Conservation (phyloP, 2,797 vertebrate genomes). For the Syndactyla subalaris region DNA sequence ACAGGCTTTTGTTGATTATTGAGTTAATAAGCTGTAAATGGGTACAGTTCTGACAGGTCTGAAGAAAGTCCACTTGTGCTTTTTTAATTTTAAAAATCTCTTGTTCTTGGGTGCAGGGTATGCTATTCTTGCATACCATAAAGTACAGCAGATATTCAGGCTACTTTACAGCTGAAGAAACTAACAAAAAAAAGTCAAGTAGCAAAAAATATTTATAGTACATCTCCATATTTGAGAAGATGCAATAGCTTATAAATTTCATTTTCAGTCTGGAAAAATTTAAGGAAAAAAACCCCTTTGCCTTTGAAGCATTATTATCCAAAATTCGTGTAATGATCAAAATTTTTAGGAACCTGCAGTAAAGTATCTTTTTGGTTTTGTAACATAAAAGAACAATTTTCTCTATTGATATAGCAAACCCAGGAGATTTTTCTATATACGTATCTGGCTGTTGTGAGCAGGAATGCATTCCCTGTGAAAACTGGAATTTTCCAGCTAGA, state of each 20-base stretch:
- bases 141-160: neutral
- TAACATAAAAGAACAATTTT: neutral
- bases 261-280: neutral
- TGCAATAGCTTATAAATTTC: neutral
- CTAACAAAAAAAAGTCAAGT: neutral
- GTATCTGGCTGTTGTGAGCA: neutral
- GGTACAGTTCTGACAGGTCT: neutral
- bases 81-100: neutral
- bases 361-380: neutral
- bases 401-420: neutral
- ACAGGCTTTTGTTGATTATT: neutral
- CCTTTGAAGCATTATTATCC: neutral
- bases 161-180: neutral
- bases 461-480: neutral
- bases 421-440: neutral
- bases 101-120: neutral
- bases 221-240: neutral
- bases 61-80: neutral
- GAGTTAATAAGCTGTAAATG: neutral
- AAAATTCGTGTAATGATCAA: neutral
- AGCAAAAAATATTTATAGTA: neutral
- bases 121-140: neutral
- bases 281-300: neutral
- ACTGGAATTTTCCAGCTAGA: neutral
- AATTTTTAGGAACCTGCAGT: neutral